Evolutionary conservation across 30 jellyfish, hydroid and myxozoan genomes (phyloP).

Genomic region (Mastigias papua): DNA sequence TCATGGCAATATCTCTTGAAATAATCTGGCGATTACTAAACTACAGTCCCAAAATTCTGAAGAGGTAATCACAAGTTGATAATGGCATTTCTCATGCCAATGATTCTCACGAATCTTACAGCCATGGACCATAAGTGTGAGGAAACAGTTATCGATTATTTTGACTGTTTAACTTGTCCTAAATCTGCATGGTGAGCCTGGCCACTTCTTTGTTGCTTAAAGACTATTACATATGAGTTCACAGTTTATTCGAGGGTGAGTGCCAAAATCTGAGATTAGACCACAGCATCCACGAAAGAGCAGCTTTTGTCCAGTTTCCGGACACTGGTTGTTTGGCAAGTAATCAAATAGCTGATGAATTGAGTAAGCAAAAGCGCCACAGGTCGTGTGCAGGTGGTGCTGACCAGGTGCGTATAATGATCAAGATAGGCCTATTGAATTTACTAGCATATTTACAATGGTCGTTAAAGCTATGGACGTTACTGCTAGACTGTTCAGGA

Average conservation of each 20-base stretch:
- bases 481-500: neutral
- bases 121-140: conserved; percentile 9
- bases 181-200: conserved; percentile 77
- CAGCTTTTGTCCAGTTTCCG: conserved; percentile 50
- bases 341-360: conserved; percentile 23
- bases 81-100: conserved; percentile 33
- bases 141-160: neutral
- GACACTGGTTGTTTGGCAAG: conserved; percentile 16
- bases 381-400: conserved; percentile 61
- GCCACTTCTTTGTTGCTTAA: conserved; percentile 77
- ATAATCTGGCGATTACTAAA: conserved; percentile 47
- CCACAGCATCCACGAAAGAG: conserved; percentile 12
- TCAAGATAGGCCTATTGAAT: neutral
- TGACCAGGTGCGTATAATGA: conserved; percentile 36
- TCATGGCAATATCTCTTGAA: neutral
- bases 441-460: neutral
- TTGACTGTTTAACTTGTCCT: conserved; percentile 80
- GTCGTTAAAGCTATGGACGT: neutral
- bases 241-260: conserved; percentile 40
- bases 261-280: conserved; percentile 24
- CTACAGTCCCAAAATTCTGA: conserved; percentile 22
- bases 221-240: conserved; percentile 88
- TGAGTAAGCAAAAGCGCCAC: conserved; percentile 61
- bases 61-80: conserved; percentile 32
- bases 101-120: conserved; percentile 21